Evolutionary conservation across 2,888 invertebrate species (phyloP), one percentile per base, ranked within the genome.

Genomic region (Apocheima hispidaria): DNA sequence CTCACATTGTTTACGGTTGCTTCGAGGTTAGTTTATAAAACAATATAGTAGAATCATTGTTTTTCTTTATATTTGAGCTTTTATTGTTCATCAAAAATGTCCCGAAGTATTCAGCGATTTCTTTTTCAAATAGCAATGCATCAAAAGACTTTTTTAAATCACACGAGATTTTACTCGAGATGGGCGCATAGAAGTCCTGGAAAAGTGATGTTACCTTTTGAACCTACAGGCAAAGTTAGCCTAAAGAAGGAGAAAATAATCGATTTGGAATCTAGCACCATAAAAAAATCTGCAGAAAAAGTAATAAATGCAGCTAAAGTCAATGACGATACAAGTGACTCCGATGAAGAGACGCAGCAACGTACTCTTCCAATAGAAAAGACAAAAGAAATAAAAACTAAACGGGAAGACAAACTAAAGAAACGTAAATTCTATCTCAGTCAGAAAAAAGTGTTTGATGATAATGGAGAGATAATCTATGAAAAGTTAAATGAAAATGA

Each of bases 401-500:
- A 83, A 68, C 82, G 82, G 65, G 78, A 86, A 51, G 78, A 82
- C 52, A 80, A 82, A 60, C 54, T 83, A 21, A 82, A 83, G 60
- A 86, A 86, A 66, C 79, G 77, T 52, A 83, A 83, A 53, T 84
- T 87, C 71, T 84, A 83, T 77, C 72, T 86, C 3, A 82, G 79
- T 52, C 81, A 90, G 71, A 75, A 88, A 70, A 93, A 93, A 72
- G 87, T 93, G 2, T 93, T 94, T 76, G 90, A 93, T 81, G 84
- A 91, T 59, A 87, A 92, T 59, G 93, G 93, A 57, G 92, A 94
- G 70, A 83, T 94, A 55, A 87, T 94, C 58, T 95, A 94, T 78
- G 93, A 93, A 49, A 95, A 95, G 78, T 85, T 96, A 56, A 90
- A 93, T 46, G 90, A 94, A 50, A 94, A 94, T 77, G 95, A 96